Percentiles rank a stretch among this genome's conserved stretches.
Evolutionary conservation across 30 jellyfish, hydroid and myxozoan species (phyloP).

Genomic region (Calvadosia cruxmelitensis): DNA sequence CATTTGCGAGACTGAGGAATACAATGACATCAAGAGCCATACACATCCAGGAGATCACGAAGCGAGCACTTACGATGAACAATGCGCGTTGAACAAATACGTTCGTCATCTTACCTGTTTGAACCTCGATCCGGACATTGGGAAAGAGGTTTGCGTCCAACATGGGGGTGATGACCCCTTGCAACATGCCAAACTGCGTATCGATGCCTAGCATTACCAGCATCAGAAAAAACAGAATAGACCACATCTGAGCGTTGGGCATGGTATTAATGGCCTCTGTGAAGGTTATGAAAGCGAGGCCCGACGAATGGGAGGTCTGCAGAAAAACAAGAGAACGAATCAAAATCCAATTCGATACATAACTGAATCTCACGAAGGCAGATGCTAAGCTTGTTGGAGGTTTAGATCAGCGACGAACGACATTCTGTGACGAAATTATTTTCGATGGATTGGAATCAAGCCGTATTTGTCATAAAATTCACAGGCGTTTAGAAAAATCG

Average conservation of each 20-base stretch:
- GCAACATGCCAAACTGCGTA: constrained; percentile 94
- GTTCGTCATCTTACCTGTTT: constrained; percentile 49
- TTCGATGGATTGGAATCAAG: no score
- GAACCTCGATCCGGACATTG: constrained; percentile 59
- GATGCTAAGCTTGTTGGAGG: no score
- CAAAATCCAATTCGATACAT: no score
- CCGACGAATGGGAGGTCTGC: constrained; percentile 78
- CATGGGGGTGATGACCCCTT: constrained; percentile 86
- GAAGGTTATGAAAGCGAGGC: constrained; percentile 86
- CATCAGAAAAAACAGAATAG: constrained; percentile 76
- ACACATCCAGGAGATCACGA: neutral
- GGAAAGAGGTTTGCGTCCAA: constrained; percentile 83
- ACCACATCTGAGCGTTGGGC: constrained; percentile 93
- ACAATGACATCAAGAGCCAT: no score
- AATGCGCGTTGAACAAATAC: neutral
- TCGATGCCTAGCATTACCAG: constrained; percentile 79
- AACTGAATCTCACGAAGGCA: no score
- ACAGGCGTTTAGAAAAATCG: neutral
- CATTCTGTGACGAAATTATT: neutral
- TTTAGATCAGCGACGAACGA: no score
- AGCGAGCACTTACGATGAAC: neutral
- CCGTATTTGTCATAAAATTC: neutral
- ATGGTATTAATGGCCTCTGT: constrained; percentile 91
- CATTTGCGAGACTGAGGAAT: neutral
- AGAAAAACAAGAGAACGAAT: neutral